A percentile compares a stretch with the other conserved stretches of the same genome.
These are phyloP conservation scores for Ochropleura leucogaster DNA, from an alignment of 2,888 invertebrate species.

Conservation along the genomic window DNA sequence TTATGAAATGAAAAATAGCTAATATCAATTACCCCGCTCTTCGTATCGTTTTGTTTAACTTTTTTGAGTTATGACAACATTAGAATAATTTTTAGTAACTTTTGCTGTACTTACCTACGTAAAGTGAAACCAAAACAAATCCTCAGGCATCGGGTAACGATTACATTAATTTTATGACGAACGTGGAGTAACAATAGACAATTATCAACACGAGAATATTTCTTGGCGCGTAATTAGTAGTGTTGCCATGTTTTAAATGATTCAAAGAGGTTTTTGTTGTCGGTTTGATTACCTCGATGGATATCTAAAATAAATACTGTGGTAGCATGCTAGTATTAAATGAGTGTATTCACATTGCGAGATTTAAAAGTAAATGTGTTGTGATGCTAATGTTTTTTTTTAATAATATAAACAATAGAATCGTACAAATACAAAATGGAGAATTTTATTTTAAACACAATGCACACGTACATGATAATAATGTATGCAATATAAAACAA, in stretches of 20 bases:
- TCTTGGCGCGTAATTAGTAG: constrained; percentile 50
- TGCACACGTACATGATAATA: background rate
- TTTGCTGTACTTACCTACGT: background rate
- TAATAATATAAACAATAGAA: too few relatives aligned
- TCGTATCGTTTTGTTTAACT: too few relatives aligned
- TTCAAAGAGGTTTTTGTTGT: constrained; percentile 27
- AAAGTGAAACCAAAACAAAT: constrained; percentile 58
- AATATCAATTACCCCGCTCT: background rate
- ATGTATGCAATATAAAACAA: background rate
- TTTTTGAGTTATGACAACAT: background rate
- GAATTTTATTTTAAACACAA: background rate
- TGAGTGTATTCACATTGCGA: too few relatives aligned
- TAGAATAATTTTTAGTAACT: background rate
- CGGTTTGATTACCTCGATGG: background rate
- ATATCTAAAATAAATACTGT: background rate
- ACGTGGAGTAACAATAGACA: constrained; percentile 62
- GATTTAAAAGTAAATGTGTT: background rate
- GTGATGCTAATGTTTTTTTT: too few relatives aligned
- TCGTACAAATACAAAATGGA: background rate
- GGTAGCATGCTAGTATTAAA: background rate
- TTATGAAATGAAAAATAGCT: background rate
- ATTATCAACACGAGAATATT: constrained; percentile 60
- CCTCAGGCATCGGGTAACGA: constrained; percentile 29
- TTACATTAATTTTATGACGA: constrained; percentile 54
- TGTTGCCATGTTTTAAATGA: constrained; percentile 39